Conservation (phyloP, 2,797 vertebrate species). For the Peromyscus melanophrys region DNA sequence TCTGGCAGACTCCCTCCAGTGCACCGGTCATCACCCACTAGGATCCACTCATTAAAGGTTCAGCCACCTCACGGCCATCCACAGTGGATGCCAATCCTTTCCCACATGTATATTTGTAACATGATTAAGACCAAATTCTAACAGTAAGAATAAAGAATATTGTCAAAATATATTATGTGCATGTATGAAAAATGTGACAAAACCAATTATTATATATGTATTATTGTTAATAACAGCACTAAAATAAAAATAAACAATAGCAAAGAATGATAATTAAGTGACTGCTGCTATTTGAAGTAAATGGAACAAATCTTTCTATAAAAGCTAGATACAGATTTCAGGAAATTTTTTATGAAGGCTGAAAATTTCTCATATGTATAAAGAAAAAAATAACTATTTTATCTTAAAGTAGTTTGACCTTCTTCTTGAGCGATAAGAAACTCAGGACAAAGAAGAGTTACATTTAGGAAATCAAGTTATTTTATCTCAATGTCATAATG, state of each 20-base stretch:
- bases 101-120: not conserved
- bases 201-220: not conserved
- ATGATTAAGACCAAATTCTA: not conserved
- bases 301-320: not conserved
- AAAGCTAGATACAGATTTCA: constrained; percentile 1
- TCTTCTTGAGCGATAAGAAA: not conserved
- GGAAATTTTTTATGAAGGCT: not conserved
- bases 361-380: not conserved
- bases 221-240: not conserved
- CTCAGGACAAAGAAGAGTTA: not conserved
- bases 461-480: not conserved
- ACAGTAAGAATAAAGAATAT: not conserved
- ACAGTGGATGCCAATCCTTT: not conserved
- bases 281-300: not conserved
- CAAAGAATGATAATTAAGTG: not conserved
- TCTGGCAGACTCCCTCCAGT: not conserved
- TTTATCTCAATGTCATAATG: not conserved
- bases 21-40: not conserved
- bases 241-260: not conserved
- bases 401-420: not conserved
- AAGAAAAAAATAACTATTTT: not conserved
- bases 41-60: not conserved
- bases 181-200: not conserved
- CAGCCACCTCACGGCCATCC: not conserved
- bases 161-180: not conserved